Base-by-base conservation (phyloP, 1,140 invertebrate genomes). In the Elysia chlorotica region DNA sequence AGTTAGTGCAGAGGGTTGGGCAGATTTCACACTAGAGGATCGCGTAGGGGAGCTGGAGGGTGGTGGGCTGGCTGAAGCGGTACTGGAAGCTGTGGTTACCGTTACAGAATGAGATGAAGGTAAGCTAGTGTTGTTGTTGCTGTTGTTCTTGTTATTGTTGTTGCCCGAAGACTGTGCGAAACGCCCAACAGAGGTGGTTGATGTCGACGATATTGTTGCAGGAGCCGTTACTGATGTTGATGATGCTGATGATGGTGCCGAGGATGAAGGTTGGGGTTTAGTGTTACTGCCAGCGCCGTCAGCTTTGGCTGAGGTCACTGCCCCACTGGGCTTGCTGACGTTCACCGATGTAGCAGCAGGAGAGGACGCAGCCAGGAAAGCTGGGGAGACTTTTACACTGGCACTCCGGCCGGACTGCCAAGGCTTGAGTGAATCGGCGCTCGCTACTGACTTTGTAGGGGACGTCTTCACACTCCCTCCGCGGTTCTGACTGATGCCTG, bases 381-480 rank as follows among this genome's bases (percentile, higher is more conserved):
- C n/a, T 10, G 41, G 35, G 10, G 36, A 17, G 3, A 31, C 57
- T 59, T 75, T 75, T 28, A 67, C 38, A 56, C 69, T 68, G n/a
- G 56, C 53, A 38, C 63, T 28, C 6, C 68, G 23, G 35, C 23
- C 54, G 30, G 31, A n/a, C 0, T 63, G 63, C 10, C 48, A n/a
- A 3, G 66, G n/a, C n/a, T n/a, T n/a, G n/a, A n/a, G n/a, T n/a
- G n/a, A n/a, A 31, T n/a, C 28, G 37, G 5, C 4, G 19, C 6
- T 65, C 61, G 4, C 19, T 25, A 19, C n/a, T n/a, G 67, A 28
- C 38, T 74, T 75, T 30, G 65, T 31, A 10, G 65, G 37, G 21
- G 74, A 68, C 4, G 65, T 54, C 25, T 72, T 75, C 6, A 72
- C 65, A 63, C 70, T 75, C 2, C 69, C 69, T 30, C 54, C 56